Base-by-base conservation (phyloP, 1,140 invertebrate genomes). In the Diprion similis region DNA sequence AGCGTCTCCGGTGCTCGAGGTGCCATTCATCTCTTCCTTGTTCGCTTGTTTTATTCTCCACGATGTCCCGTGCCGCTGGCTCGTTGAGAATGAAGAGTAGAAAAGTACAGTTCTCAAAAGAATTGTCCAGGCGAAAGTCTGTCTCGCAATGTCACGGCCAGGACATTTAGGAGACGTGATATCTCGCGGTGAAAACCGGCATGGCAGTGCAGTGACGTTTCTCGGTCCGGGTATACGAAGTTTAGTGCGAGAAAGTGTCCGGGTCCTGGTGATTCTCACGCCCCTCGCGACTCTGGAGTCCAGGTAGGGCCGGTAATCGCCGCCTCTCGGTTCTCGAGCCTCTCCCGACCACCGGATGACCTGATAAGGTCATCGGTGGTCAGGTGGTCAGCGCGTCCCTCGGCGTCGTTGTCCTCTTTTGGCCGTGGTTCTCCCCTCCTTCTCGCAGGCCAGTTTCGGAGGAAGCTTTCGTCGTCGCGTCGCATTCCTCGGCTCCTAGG, bases 291-390 rank as follows among this genome's bases (percentile, higher is more conserved):
- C 51, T 59, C 51, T 9, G 51, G 51, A 59, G 51, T 59, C 51
- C 11, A 17, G 24, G 24, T 37, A 37, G 24, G 24, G 24, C 24
- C 11, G 51, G 51, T 59, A 59, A 59, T 59, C 51, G 51, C 51
- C 51, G 51, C 51, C 51, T 59, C 51, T 59, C 11, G 51, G 51
- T 17, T 59, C 51, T 59, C 51, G 51, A 59, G 24, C 24, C 24
- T 37, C 24, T 37, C 24, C 6, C 24, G 24, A 37, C 24, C 24
- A 37, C 24, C 24, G 24, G 24, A 17, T 9, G 51, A 59, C 51
- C 51, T 59, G 51, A 59, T 59, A 59, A 59, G 51, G 51, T 59
- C 51, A 59, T 59, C 51, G 51, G 51, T 59, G 51, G 51, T 59
- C 51, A 59, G 51, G 51, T 59, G 51, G 51, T 59, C 51, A 59